Percentiles rank a stretch among this genome's conserved stretches.
phyloP scores from a whole-genome alignment of 2,797 vertebrate species.

The Gobionotothen gibberifrons region DNA sequence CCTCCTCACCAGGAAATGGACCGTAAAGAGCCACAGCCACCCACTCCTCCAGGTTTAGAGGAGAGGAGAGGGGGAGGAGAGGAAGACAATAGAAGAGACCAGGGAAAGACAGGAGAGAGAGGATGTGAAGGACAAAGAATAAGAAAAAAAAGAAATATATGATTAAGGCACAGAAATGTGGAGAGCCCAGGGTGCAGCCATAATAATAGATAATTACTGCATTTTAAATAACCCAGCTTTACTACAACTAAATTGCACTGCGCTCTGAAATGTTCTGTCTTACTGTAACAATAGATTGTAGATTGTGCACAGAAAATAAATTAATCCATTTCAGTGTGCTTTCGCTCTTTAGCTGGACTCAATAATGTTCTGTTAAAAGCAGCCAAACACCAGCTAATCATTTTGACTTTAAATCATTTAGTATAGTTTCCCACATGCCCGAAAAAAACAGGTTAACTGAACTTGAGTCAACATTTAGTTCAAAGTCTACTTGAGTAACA shows the following conservation, averaged over 20 bases:
- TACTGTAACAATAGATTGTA: not conserved
- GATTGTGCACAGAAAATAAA: not conserved
- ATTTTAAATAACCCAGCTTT: conserved; percentile 21
- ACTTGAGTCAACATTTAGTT: not conserved
- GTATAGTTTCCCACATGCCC: not conserved
- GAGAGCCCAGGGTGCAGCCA: conserved; percentile 17
- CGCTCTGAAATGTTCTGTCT: not conserved
- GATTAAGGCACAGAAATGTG: conserved; percentile 18
- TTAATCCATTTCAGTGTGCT: not conserved
- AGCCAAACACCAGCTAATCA: not conserved
- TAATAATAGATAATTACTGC: conserved; percentile 42
- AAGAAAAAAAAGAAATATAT: conserved; percentile 21
- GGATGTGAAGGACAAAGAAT: conserved; percentile 26
- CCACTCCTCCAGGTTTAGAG: conserved; percentile 56
- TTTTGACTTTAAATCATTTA: not conserved
- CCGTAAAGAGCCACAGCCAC: conserved; percentile 67
- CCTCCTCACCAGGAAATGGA: conserved; percentile 80
- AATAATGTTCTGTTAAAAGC: not conserved
- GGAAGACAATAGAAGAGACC: conserved; percentile 38
- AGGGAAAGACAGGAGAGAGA: conserved; percentile 22
- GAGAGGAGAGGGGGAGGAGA: conserved; percentile 33
- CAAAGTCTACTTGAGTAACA: not conserved
- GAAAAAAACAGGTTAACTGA: not conserved
- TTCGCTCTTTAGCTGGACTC: not conserved
- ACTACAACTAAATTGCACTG: not conserved